phyloP scores from a whole-genome alignment of 2,797 vertebrate species.

The Phataginus tricuspis region DNA sequence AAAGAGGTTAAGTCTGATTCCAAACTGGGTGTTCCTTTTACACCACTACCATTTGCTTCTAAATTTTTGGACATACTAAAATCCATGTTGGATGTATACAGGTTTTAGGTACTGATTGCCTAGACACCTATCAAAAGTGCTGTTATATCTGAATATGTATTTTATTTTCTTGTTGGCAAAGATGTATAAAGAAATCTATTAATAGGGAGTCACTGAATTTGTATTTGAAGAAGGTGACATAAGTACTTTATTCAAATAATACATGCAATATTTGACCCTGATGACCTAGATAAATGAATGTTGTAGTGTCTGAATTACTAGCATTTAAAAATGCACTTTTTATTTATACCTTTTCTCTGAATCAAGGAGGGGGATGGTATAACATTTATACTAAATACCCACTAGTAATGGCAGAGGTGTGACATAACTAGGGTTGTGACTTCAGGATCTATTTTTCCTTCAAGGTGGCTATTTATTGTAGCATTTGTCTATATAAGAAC shows the following conservation, averaged over 20 bases:
- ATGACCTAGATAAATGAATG: neutral
- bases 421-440: neutral
- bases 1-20: neutral
- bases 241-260: neutral
- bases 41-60: neutral
- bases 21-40: neutral
- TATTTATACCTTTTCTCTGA: neutral
- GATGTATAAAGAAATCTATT: neutral
- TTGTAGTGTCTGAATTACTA: neutral
- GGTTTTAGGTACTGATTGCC: neutral
- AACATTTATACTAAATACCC: neutral
- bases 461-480: neutral
- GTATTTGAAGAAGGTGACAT: neutral
- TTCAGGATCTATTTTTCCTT: neutral
- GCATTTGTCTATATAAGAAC: neutral
- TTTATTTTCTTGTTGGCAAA: neutral
- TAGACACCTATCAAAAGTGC: neutral
- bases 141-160: neutral
- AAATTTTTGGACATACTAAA: neutral
- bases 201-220: neutral
- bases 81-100: neutral
- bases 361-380: neutral
- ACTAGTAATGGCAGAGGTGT: neutral
- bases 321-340: neutral
- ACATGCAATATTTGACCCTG: neutral